A percentile compares a stretch with the other conserved stretches of the same genome.
phyloP scores from a whole-genome alignment of 2,113 vertebrate species.

The Lepus timidus region DNA sequence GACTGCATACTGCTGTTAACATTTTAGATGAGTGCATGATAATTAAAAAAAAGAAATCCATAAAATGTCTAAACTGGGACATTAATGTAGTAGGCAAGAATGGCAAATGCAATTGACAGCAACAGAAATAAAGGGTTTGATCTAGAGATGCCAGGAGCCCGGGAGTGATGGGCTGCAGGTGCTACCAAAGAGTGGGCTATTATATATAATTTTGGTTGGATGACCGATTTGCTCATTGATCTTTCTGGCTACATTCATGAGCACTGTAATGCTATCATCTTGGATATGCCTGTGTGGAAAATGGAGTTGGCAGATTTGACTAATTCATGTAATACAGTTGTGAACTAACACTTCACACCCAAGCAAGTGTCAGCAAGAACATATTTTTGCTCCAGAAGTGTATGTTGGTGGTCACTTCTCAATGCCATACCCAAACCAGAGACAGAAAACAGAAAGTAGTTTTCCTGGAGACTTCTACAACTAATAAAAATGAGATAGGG shows the following conservation, averaged over 20 bases:
- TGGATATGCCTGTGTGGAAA: neutral
- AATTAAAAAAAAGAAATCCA: neutral
- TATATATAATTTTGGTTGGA: neutral
- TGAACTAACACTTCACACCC: neutral
- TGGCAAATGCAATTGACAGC: neutral
- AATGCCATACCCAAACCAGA: neutral
- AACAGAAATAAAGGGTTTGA: neutral
- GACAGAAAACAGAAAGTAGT: neutral
- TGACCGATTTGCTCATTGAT: neutral
- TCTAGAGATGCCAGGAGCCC: neutral
- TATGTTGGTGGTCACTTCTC: neutral
- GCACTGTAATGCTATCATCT: neutral
- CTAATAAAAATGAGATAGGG: neutral
- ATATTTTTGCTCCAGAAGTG: neutral
- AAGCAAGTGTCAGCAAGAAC: neutral
- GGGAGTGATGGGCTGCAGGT: neutral
- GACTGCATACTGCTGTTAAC: neutral
- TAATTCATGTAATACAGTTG: constrained; percentile 30
- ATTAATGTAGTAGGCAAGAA: neutral
- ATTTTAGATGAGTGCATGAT: neutral
- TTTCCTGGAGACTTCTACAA: neutral
- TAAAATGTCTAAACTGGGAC: neutral
- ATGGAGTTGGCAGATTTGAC: constrained; percentile 11
- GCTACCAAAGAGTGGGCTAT: neutral
- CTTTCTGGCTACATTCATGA: neutral